phyloP scores from a whole-genome alignment of 1,140 invertebrate species.

The Mylabris phalerata region DNA sequence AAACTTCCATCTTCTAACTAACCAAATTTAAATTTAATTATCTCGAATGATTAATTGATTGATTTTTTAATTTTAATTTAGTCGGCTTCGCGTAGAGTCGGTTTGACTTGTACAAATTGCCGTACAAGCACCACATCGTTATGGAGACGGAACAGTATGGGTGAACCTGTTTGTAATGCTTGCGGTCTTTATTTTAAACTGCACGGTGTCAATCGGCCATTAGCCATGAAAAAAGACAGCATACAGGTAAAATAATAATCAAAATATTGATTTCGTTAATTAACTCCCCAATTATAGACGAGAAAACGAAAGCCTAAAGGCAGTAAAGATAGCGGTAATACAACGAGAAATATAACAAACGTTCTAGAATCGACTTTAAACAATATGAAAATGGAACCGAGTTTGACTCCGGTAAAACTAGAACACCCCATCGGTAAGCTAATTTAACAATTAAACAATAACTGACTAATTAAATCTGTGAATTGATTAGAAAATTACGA shows the following conservation, averaged over 20 bases:
- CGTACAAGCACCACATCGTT: constrained; percentile 77
- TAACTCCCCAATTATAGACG: constrained; percentile 53
- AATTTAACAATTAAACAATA: constrained; percentile 5
- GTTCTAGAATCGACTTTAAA: background rate
- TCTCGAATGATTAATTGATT: background rate
- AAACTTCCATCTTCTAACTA: background rate
- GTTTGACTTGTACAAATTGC: constrained; percentile 88
- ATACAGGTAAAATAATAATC: constrained; percentile 58
- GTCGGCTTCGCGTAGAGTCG: constrained; percentile 62
- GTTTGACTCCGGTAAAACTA: constrained; percentile 22
- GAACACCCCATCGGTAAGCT: constrained; percentile 32
- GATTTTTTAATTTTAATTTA: constrained; percentile 45
- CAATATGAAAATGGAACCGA: constrained; percentile 32
- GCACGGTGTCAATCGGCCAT: constrained; percentile 78
- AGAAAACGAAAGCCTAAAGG: constrained; percentile 85
- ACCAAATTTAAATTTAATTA: background rate
- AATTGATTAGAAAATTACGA: constrained; percentile 27
- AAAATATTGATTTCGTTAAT: background rate
- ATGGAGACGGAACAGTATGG: constrained; percentile 80
- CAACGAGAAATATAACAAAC: constrained; percentile 4
- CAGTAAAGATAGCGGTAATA: constrained; percentile 43
- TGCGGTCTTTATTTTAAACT: constrained; percentile 91
- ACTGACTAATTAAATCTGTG: background rate
- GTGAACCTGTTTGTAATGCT: constrained; percentile 90
- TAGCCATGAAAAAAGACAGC: constrained; percentile 93